Evolutionary conservation across 2,113 vertebrate genomes (phyloP), one percentile per base, ranked within the genome.

Genomic region (Calidris pygmaea): DNA sequence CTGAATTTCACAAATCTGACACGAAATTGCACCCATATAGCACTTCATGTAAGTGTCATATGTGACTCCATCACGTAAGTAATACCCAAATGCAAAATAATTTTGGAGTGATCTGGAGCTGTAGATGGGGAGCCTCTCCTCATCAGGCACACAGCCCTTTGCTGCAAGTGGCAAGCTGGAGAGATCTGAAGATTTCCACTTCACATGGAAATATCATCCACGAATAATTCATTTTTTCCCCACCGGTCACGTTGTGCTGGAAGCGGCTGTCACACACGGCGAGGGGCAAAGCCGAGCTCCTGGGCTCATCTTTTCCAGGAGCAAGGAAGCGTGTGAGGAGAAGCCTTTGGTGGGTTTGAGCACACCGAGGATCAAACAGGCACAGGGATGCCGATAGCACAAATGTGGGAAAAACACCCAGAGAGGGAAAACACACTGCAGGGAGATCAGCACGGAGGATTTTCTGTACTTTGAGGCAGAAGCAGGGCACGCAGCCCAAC

Each of bases 81-180:
- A 39, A 53, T 6, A 76, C 63, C 23, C 39, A 52, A 60, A 53
- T 3, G 21, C 37, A 34, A 83, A 80, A 34, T 4, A 15, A 39
- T 4, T 22, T 22, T n/a, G 18, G 18, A 56, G 60, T 8, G 7
- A 43, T 32, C n/a, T 3, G 11, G 34, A 72, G 53, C 41, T 29
- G 12, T 1, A 9, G 21, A 26, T 2, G 24, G 21, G 45, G 71
- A 93, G 53, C 41, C 10, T 35, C 41, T 73, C 35, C 70, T 47
- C 63, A 17, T 1, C 8, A 37, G 60, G 18, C 37, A 35, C 15
- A 8, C 0, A 0, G 83, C 32, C 50, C 41, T 56, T 30, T 3
- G 2, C 48, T 56, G 87, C 7, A 4, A 14, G n/a, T 13, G 73
- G 35, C 13, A 8, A 73, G 60, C 65, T 53, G 37, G 56, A 78